A percentile compares a stretch with the other conserved stretches of the same genome.
Evolutionary conservation across 2,888 invertebrate genomes (phyloP).

Genomic region (Heliconius aoede): DNA sequence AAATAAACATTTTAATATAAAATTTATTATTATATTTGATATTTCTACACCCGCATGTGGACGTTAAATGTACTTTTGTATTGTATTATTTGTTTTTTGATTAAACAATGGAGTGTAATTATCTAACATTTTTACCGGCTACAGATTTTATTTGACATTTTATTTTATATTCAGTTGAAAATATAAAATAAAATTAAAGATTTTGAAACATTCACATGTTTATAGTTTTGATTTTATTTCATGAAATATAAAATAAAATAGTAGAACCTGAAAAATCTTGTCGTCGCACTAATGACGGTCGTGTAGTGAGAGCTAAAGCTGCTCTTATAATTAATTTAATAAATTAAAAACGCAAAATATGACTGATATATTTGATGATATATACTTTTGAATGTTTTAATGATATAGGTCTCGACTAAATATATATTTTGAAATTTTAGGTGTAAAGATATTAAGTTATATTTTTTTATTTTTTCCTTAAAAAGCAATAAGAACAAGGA

Average conservation of each 20-base stretch:
- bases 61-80: too few species aligned
- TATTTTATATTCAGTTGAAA: not conserved
- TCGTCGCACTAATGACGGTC: conserved; percentile 23
- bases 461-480: too few species aligned
- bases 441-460: too few species aligned
- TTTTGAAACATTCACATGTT: not conserved
- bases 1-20: too few species aligned
- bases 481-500: too few species aligned
- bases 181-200: not conserved
- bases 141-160: not conserved
- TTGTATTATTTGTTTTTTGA: too few species aligned
- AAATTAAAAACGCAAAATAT: not conserved
- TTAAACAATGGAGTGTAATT: not conserved
- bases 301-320: conserved; percentile 8
- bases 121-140: not conserved
- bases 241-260: conserved; percentile 15
- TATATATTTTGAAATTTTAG: too few species aligned
- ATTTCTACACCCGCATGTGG: too few species aligned
- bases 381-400: not conserved
- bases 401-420: not conserved
- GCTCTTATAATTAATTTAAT: conserved; percentile 15
- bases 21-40: too few species aligned
- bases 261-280: conserved; percentile 1
- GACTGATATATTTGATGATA: not conserved
- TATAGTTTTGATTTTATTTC: not conserved